A percentile compares a stretch with the other conserved stretches of the same genome.
phyloP scores from a whole-genome alignment of 2,888 invertebrate genomes.

The Hypercompe scribonia region DNA sequence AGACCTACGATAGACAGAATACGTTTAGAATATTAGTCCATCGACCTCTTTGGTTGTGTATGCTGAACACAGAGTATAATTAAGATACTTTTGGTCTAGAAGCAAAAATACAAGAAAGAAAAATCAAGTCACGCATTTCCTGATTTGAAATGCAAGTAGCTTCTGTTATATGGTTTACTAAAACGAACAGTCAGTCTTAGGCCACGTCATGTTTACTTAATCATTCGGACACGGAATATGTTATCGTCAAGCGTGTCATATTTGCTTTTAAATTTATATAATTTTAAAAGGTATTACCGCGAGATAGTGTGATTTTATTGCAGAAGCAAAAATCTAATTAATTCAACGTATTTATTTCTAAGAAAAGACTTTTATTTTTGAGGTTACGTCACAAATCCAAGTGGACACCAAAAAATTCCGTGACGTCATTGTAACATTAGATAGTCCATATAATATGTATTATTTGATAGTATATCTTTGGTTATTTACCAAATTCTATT shows the following conservation, averaged over 20 bases:
- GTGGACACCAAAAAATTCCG: background rate
- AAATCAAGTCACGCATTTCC: background rate
- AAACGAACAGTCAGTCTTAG: background rate
- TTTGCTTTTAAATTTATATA: conserved; percentile 33
- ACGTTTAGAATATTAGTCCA: too few relatives aligned
- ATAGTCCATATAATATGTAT: background rate
- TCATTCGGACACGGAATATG: conserved; percentile 21
- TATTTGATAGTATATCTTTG: background rate
- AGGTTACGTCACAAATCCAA: background rate
- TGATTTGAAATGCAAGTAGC: background rate
- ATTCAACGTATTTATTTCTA: background rate
- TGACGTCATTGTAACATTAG: background rate
- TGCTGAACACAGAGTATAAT: too few relatives aligned
- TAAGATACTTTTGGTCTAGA: too few relatives aligned
- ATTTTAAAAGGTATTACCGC: conserved; percentile 7
- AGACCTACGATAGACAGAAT: too few relatives aligned
- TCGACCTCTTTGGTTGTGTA: too few relatives aligned
- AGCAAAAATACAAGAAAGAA: too few relatives aligned
- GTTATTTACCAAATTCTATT: background rate
- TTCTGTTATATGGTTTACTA: background rate
- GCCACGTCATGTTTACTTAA: conserved; percentile 36
- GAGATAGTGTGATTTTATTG: background rate
- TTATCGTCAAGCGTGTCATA: conserved; percentile 31
- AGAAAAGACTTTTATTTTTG: background rate
- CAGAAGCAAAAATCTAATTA: background rate